Base-by-base conservation (phyloP, 1,140 invertebrate genomes). In the Habropoda laboriosa region DNA sequence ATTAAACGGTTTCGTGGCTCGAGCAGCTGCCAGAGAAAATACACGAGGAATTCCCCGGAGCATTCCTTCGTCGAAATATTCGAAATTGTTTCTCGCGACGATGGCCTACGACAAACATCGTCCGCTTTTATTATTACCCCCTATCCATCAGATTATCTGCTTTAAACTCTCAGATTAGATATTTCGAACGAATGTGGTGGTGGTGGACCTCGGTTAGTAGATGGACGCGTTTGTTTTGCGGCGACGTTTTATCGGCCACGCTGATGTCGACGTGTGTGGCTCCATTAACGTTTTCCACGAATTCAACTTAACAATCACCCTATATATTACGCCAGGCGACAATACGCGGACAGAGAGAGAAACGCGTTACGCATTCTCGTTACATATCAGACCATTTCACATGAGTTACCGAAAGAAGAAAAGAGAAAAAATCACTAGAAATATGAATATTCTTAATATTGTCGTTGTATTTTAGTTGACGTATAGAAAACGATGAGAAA, bases 271-370 rank as follows among this genome's bases (percentile, higher is more conserved):
- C 84, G 82, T 78, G 42, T 73, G 79, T 82, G 82, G 80, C 73
- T 86, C 64, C 30, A 83, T 85, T 80, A 86, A 51, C 78, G 58
- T 74, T 72, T 87, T 83, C 81, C 61, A 30, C 78, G 88, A 88
- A 88, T 57, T 27, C 35, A 67, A 61, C 77, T 76, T 70, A 74
- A 80, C 77, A 47, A 82, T 55, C 81, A 18, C 38, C 51, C n/a
- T 30, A 45, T 76, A 66, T 67, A n/a, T n/a, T 42, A 61, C 18
- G 40, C 6, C 32, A 35, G 16, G 30, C n/a, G n/a, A 51, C 47
- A 53, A 27, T 24, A 18, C 12, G 10, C 12, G 8, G 3, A 47
- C 13, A 0, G 27, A 1, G 3, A 18, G 6, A 8, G 1, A 8
- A 30, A n/a, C 3, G 35, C 6, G 12, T 51, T n/a, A n/a, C 21